Conservation (phyloP, 2,888 invertebrate species). For the Drosophila tanythrix region DNA sequence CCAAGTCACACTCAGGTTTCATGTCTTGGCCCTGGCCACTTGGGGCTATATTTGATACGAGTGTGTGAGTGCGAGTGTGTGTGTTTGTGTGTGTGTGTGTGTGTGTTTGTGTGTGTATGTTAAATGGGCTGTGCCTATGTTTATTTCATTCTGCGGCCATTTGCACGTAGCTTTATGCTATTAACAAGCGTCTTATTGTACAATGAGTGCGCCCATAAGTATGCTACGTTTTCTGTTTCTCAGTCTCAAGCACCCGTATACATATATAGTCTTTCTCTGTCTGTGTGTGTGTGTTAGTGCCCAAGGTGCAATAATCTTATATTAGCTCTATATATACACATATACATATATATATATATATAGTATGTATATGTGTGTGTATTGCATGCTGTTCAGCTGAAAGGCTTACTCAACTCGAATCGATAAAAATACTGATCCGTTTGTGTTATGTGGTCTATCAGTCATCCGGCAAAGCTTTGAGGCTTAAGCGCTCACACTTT, state of each 20-base stretch:
- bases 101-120: conserved; percentile 24
- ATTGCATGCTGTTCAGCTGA: conserved; percentile 24
- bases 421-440: conserved; percentile 38
- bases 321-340: conserved; percentile 30
- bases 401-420: conserved; percentile 37
- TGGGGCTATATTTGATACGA: conserved; percentile 36
- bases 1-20: conserved; percentile 19
- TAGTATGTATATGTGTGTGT: conserved; percentile 9
- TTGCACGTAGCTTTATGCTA: conserved; percentile 67
- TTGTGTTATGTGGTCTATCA: conserved; percentile 33
- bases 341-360: not conserved
- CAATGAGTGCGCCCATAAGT: conserved; percentile 68
- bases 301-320: conserved; percentile 53
- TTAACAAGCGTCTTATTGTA: conserved; percentile 70
- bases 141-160: conserved; percentile 65
- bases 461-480: conserved; percentile 33
- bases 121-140: conserved; percentile 62
- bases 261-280: not conserved
- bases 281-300: not conserved
- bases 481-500: conserved; percentile 26
- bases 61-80: not conserved
- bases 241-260: conserved; percentile 10
- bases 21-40: conserved; percentile 57
- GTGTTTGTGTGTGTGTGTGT: conserved; percentile 10
- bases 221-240: conserved; percentile 61